Evolutionary conservation across 2,888 invertebrate genomes (phyloP), one percentile per base, ranked within the genome.

Genomic region (Mamestra brassicae): DNA sequence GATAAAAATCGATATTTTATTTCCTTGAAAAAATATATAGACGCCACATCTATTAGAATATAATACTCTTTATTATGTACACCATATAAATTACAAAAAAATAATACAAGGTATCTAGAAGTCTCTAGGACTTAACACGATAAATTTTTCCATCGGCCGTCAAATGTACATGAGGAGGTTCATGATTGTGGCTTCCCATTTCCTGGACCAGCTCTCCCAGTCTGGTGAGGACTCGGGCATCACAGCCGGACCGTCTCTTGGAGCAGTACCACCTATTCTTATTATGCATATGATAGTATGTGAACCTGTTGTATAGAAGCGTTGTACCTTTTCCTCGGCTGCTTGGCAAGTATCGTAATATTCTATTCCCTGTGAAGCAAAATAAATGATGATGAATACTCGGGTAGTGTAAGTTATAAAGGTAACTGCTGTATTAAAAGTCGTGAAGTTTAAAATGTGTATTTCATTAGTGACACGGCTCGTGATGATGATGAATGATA

Each of bases 231-330:
- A 92, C 80, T n/a, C 76, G 85, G 1, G 91, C 93, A 64, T 84
- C 87, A 75, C 93, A 93, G 1, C 90, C 90, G 0, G 80, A 57
- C 10, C 65, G 65, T 61, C 87, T 91, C 79, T 90, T 91, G 0
- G 92, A 92, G 71, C 93, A 93, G 62, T 91, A 91, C 92, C 92
- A 93, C n/a, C 92, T 80, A 0, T 86, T 88, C 26, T 79, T 86
- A 47, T 85, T 89, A 17, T 88, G 88, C 88, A 89, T 90, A 15
- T 83, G 85, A 38, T 86, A 86, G 71, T 85, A 91, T 2, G 86
- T 88, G 66, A 88, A 83, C 0, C 76, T 81, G n/a, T 83, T 86
- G 69, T 84, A 87, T 4, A 85, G 17, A 5, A 86, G 64, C 34
- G 72, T 76, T 1, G 64, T 11, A 6, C 87, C 81, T 36, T 66